Percentiles rank a stretch among this genome's conserved stretches.
phyloP scores from a whole-genome alignment of 1,140 invertebrate species.

The Drosophila bipectinata region DNA sequence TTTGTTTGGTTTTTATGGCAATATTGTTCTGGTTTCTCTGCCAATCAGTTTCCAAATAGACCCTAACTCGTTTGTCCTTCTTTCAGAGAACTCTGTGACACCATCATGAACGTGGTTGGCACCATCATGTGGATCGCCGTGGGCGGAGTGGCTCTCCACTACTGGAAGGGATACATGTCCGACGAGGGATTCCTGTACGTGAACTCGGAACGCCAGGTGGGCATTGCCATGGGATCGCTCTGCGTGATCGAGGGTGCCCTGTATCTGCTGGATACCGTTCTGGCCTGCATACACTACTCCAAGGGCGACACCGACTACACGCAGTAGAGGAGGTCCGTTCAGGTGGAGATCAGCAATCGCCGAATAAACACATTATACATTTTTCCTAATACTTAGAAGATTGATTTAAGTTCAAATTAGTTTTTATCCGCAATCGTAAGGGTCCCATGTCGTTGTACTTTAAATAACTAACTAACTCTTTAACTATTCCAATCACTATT shows the following conservation, averaged over 20 bases:
- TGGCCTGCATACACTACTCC: slow-evolving; percentile 90
- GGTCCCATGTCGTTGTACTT: slow-evolving; percentile 41
- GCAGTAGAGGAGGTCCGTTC: slow-evolving; percentile 25
- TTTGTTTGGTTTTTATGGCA: neutral
- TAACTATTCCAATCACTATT: slow-evolving; percentile 15
- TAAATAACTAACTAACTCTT: slow-evolving; percentile 31
- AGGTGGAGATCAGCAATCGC: slow-evolving; percentile 37
- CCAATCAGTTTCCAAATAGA: neutral
- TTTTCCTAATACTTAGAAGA: slow-evolving; percentile 51
- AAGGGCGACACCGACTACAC: slow-evolving; percentile 86
- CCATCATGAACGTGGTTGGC: slow-evolving; percentile 94
- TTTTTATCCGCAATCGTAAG: slow-evolving; percentile 48
- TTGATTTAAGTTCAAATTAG: slow-evolving; percentile 78
- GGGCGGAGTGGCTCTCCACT: slow-evolving; percentile 92
- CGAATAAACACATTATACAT: slow-evolving; percentile 55
- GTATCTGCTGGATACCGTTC: slow-evolving; percentile 90
- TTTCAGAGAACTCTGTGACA: slow-evolving; percentile 88
- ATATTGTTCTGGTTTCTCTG: neutral
- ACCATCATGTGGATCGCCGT: slow-evolving; percentile 92
- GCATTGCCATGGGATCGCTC: slow-evolving; percentile 90
- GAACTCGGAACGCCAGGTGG: slow-evolving; percentile 89
- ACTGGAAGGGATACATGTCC: slow-evolving; percentile 92
- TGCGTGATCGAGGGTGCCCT: slow-evolving; percentile 91
- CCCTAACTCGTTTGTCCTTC: neutral
- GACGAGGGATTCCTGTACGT: slow-evolving; percentile 89